A percentile compares a stretch with the other conserved stretches of the same genome.
phyloP scores from a whole-genome alignment of 2,113 vertebrate species.

The Mohoua ochrocephala region DNA sequence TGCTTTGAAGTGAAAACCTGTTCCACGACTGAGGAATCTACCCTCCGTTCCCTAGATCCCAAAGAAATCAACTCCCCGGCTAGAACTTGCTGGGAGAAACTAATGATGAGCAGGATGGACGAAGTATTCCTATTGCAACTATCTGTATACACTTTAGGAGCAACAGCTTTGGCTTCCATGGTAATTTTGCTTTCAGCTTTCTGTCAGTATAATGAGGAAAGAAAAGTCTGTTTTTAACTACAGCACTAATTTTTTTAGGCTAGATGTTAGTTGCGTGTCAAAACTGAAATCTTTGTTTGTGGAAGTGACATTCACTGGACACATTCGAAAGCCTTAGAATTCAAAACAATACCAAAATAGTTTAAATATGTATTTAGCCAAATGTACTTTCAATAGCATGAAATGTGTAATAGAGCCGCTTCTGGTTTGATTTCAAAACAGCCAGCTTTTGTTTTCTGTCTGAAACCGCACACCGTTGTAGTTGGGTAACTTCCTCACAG shows the following conservation, averaged over 20 bases:
- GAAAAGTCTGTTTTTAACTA: neutral
- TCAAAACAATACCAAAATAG: neutral
- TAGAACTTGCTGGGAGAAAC: neutral
- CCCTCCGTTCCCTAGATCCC: neutral
- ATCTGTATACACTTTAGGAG: neutral
- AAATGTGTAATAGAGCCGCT: neutral
- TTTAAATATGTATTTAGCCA: neutral
- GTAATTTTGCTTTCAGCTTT: neutral
- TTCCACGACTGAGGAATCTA: neutral
- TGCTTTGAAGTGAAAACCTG: neutral
- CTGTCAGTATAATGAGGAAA: neutral
- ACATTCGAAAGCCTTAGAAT: neutral
- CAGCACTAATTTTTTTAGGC: neutral
- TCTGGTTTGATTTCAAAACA: slow-evolving; percentile 29
- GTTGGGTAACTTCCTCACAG: neutral
- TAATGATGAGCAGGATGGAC: neutral
- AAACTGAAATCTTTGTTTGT: neutral
- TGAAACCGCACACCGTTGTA: neutral
- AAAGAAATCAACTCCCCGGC: neutral
- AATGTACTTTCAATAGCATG: neutral
- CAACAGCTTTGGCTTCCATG: neutral
- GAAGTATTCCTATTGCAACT: neutral
- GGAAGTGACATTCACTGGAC: neutral
- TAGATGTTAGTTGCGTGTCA: neutral
- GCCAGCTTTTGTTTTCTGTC: neutral